Evolutionary conservation across 2,113 vertebrate genomes (phyloP), one percentile per base, ranked within the genome.

Genomic region (Oxyura jamaicensis): DNA sequence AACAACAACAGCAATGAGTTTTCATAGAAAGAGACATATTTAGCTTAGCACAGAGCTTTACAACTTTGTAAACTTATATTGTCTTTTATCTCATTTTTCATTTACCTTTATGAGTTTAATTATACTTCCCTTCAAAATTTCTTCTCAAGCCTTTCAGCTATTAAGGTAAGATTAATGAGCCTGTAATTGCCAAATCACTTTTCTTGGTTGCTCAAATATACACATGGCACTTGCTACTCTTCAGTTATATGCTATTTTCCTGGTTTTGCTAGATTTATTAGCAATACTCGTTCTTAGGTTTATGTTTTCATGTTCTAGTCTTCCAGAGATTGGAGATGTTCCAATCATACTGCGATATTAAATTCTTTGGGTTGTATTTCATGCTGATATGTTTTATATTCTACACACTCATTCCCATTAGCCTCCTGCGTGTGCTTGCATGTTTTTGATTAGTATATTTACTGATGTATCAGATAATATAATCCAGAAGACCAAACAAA

Each of bases 131-230:
- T 84, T 82, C 35, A 76, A 82, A 87, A 76, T 84, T 59, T 90
- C n/a, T 90, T 82, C 29, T 77, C 10, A 36, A 75, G 14, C 14
- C n/a, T 65, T 89, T 81, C 29, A 75, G 35, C 74, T 82, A 17
- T 82, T 93, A 91, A 82, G 29, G 56, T 72, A 72, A 86, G 66
- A 84, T 79, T 92, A 91, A 89, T 56, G 66, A 82, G 33, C 39
- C 25, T 84, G 28, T 84, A 87, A 82, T 95, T 84, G 29, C 22
- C 71, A 72, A 62, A 85, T 68, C 10, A n/a, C 33, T 84, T 95
- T 72, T 82, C 56, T 59, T n/a, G 33, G 15, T 92, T 92, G 86
- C 53, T 81, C 92, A 88, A 80, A 62, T 86, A 77, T 44, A 48
- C 56, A 36, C 21, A 18, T 20, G 35, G 29, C 29, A 58, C 65